These are phyloP conservation scores for Cylas formicarius DNA, from an alignment of 1,140 invertebrate species.

Conservation along the genomic window DNA sequence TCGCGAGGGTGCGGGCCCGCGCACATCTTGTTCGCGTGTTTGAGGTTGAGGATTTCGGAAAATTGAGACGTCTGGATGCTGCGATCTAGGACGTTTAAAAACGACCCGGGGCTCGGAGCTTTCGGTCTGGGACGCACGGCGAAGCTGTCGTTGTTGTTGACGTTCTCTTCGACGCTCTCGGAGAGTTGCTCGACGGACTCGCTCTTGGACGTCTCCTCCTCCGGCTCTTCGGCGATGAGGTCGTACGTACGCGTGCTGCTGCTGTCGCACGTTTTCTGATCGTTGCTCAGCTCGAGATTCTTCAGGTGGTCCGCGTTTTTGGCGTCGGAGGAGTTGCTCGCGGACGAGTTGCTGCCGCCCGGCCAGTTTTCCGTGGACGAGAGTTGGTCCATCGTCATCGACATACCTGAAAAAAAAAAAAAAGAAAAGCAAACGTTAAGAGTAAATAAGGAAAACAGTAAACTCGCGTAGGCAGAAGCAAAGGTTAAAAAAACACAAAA, in stretches of 20 bases:
- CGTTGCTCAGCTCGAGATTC: constrained; percentile 19
- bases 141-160: constrained; percentile 46
- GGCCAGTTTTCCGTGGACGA: constrained; percentile 50
- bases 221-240: constrained; percentile 44
- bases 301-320: constrained; percentile 23
- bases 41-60: constrained; percentile 39
- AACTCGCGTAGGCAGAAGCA: too few species aligned
- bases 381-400: constrained; percentile 55
- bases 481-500: too few species aligned
- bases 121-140: constrained; percentile 34
- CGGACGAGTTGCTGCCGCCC: constrained; percentile 41
- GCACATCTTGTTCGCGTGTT: constrained; percentile 28
- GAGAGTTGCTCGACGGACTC: constrained; percentile 47
- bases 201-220: constrained; percentile 39
- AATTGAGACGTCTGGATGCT: constrained; percentile 62
- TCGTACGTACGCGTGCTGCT: constrained; percentile 35
- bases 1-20: constrained; percentile 24
- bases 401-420: constrained; percentile 35
- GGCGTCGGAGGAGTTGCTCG: constrained; percentile 38
- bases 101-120: constrained; percentile 38
- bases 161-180: constrained; percentile 44
- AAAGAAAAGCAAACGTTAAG: background rate
- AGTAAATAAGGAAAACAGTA: too few species aligned
- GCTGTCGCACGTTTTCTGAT: constrained; percentile 27
- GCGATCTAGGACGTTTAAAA: constrained; percentile 52